A percentile compares a stretch with the other conserved stretches of the same genome.
Evolutionary conservation across 2,888 invertebrate genomes (phyloP).

Genomic region (Melinaea menophilus): DNA sequence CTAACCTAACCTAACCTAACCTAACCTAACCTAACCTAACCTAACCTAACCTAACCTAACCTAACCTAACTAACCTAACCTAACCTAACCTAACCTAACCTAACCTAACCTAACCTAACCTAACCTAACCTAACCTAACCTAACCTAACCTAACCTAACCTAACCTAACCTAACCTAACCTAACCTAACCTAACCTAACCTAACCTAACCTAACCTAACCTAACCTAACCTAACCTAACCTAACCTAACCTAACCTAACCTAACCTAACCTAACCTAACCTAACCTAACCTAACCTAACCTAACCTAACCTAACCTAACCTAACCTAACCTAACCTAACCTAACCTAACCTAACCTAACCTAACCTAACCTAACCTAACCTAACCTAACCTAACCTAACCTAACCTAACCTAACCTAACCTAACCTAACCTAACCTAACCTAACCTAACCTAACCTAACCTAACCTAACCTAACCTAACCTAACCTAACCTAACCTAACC

Average conservation of each 20-base stretch:
- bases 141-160: conserved; percentile 12
- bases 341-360: conserved; percentile 33
- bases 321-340: conserved; percentile 35
- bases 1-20: conserved; percentile 32
- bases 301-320: conserved; percentile 35
- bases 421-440: conserved; percentile 31
- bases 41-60: conserved; percentile 30
- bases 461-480: conserved; percentile 32
- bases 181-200: conserved; percentile 25
- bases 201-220: conserved; percentile 29
- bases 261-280: conserved; percentile 30
- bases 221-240: conserved; percentile 31
- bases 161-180: conserved; percentile 29
- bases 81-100: conserved; percentile 19
- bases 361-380: conserved; percentile 33
- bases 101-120: conserved; percentile 4
- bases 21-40: conserved; percentile 31
- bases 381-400: conserved; percentile 33
- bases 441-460: conserved; percentile 31
- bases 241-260: conserved; percentile 31
- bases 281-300: conserved; percentile 29
- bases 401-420: conserved; percentile 36
- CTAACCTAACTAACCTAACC: conserved; percentile 30
- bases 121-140: conserved; percentile 12
- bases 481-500: conserved; percentile 32